Evolutionary conservation across 1,140 invertebrate species (phyloP).

Genomic region (Drosophila subpulchrella): DNA sequence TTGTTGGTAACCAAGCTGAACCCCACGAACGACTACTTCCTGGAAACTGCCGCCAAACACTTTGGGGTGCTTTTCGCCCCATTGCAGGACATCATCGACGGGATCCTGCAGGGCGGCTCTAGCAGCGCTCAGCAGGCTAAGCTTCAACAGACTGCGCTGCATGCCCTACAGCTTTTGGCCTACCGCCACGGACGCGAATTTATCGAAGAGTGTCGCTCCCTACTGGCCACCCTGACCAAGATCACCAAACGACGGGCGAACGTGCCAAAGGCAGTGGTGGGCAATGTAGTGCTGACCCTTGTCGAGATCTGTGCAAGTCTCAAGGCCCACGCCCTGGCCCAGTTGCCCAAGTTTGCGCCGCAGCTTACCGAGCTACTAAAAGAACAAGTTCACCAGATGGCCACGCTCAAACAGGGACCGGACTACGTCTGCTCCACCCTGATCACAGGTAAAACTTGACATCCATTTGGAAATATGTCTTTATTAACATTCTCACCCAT

Average conservation of each 20-base stretch:
- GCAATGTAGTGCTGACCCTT: constrained; percentile 91
- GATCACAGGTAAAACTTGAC: constrained; percentile 86
- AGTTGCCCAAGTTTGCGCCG: constrained; percentile 92
- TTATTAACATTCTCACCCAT: neutral
- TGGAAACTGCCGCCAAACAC: constrained; percentile 84
- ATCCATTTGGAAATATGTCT: neutral
- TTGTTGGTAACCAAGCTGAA: constrained; percentile 92
- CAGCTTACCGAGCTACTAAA: constrained; percentile 88
- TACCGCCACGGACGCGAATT: constrained; percentile 88
- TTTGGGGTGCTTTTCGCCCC: constrained; percentile 87
- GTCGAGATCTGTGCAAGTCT: constrained; percentile 91
- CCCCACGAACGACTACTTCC: constrained; percentile 87
- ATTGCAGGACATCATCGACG: constrained; percentile 88
- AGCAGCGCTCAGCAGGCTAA: constrained; percentile 86
- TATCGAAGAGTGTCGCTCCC: constrained; percentile 88
- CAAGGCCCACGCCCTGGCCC: constrained; percentile 89
- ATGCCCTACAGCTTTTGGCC: constrained; percentile 92
- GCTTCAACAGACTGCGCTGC: constrained; percentile 92
- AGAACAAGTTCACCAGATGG: constrained; percentile 85
- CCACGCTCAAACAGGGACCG: constrained; percentile 84
- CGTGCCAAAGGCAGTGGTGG: constrained; percentile 89
- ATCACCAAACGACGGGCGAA: constrained; percentile 86
- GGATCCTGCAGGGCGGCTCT: constrained; percentile 85
- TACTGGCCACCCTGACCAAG: constrained; percentile 88
- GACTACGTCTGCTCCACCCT: constrained; percentile 87